Base-by-base conservation (phyloP, 2,113 vertebrate species). In the Lichenostomus cassidix region DNA sequence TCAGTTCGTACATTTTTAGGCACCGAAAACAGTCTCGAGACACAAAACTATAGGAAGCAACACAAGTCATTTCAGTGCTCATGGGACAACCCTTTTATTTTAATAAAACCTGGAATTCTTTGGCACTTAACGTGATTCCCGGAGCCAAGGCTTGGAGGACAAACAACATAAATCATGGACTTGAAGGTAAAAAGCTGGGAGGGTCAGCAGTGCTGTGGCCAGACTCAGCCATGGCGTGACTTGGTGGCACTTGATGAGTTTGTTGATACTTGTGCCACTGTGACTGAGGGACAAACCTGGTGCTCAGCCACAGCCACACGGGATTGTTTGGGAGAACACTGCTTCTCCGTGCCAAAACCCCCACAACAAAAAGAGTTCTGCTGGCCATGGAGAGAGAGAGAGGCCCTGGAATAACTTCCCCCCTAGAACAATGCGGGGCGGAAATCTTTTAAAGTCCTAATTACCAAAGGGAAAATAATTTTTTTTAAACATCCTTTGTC, bases 401-500 rank as follows among this genome's bases (percentile, higher is more conserved):
- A 47, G 71, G 47, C 58, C 21, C 79, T 60, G 86, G 76, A 49
- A 22, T 44, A 71, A 94, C 85, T 94, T 96, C 95, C 93, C 83
- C 4, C 0, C 73, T 71, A 0, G 29, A 94, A 96, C 94, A 97
- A 95, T 93, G 73, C 1, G 0, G 76, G 83, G 79, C 44, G 94
- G 96, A 96, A 97, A 89, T 83, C 76, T 90, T 92, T 95, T 53
- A 77, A 83, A 83, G 77, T 52, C 68, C 35, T 41, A 15, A 74
- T 70, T 21, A 67, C 79, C 15, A 7, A 68, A 68, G 92, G 82
- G 94, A 87, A 94, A 82, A 95, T 85, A 2, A 23, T 63, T 83
- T 74, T 59, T 85, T 67, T 71, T 63, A n/a, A 82, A 79, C 95
- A 87, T 94, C 92, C 92, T 96, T 92, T 90, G 81, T 91, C 91